Base-by-base conservation (phyloP, 1,140 invertebrate genomes). In the Drosophila pseudoobscura region DNA sequence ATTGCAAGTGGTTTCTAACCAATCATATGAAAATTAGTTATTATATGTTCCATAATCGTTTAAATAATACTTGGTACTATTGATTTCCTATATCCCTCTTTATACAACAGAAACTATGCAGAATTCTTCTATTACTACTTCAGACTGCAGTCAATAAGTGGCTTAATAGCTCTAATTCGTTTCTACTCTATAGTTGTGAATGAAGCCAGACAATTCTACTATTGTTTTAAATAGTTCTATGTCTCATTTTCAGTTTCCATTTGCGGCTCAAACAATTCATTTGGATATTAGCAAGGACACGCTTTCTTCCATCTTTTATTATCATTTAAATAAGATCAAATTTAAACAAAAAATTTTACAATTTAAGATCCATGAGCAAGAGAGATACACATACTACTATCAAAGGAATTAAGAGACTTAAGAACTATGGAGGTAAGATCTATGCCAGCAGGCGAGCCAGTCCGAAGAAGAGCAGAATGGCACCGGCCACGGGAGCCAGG, bases 401-500 rank as follows among this genome's bases (percentile, higher is more conserved):
- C 52, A 63, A 58, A 41, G 35, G 62, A 73, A n/a, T 22, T 46
- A 50, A 59, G 31, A 51, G 46, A 43, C 44, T 47, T 78, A 75
- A 44, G 20, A 56, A 75, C 72, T 45, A 64, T 52, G 3, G 45
- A 64, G 39, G 24, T 59, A 72, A 46, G 65, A 68, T 78, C 73
- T 91, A 90, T 50, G 87, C 78, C 55, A 91, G 35, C 8, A 91
- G 50, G 6, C 80, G 87, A n/a, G 90, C 89, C 31, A 87, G 31
- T 13, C 73, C 87, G 17, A 90, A 76, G 83, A 91, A 87, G 22
- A 90, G 39, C 45, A 90, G 41, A 20, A 91, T 73, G 15, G 75
- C 74, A 6, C 75, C 70, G 13, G 78, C 90, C 13, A 91, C 29
- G 6, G 90, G 90, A 6, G 53, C 74, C 22, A 77, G 24, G n/a